Evolutionary conservation across 1,140 invertebrate species (phyloP), one percentile per base, ranked within the genome.

Genomic region (Belonocnema kinseyi): DNA sequence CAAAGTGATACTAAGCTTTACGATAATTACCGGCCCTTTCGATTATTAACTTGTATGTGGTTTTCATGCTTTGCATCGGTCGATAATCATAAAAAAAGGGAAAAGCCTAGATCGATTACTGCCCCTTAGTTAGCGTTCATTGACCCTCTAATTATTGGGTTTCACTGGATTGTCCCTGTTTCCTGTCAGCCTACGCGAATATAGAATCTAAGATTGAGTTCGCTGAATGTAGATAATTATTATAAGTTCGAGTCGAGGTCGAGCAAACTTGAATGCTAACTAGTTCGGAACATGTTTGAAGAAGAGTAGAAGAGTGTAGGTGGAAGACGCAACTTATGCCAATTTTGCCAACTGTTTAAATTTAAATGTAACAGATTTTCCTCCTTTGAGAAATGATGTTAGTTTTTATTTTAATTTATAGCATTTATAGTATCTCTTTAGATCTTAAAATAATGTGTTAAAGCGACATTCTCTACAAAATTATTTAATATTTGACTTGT

Each of bases 271-370:
- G 13, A 66, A n/a, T 33, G 61, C 26, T 66, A 66, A 61, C 58
- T 13, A 21, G 61, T 66, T 46, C 26, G 26, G 61, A 66, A 66
- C 33, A 40, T 66, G 61, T 26, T 66, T 66, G 33, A 66, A 66
- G 26, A 40, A 26, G 40, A 10, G 26, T 33, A 66, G 26, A 40
- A 26, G 40, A 10, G 26, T 33, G 58, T 66, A 26, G 58, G 58
- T 12, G 58, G 26, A 66, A 16, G 61, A 66, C 40, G 61, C 14
- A 66, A 66, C 40, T 66, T 7, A 61, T 61, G 21, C 11, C 8
- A 61, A 61, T 61, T 61, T 33, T 26, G 3, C 58, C 0, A 26
- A 16, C 12, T 14, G 5, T 61, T 61, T 26, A 12, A 33, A 26
- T 21, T 61, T 61, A 0, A 21, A 26, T 61, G 33, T 11, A 11